These are phyloP conservation scores for Epirrhoe alternata DNA, from an alignment of 2,888 invertebrate species.

Conservation along the genomic window DNA sequence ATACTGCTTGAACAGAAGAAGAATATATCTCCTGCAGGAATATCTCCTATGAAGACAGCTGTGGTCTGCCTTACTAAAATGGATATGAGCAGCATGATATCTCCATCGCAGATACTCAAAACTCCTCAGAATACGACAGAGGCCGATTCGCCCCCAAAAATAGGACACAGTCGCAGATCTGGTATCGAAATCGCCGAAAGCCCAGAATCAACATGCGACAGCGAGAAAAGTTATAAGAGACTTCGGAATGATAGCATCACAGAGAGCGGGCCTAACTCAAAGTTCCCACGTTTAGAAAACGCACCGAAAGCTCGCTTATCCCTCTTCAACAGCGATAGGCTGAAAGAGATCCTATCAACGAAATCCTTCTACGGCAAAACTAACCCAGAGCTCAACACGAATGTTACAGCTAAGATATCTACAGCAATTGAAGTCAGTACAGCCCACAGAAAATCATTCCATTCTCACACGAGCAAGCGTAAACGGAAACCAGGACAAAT, in stretches of 20 bases:
- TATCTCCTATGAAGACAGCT: constrained; percentile 63
- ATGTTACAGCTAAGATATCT: constrained; percentile 63
- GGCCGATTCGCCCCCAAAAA: constrained; percentile 72
- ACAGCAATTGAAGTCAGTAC: constrained; percentile 66
- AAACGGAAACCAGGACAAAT: constrained; percentile 84
- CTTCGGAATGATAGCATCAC: constrained; percentile 68
- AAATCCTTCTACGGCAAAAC: constrained; percentile 85
- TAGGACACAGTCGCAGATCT: constrained; percentile 66
- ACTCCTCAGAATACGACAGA: constrained; percentile 75
- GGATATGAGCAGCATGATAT: constrained; percentile 65
- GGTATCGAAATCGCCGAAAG: constrained; percentile 72
- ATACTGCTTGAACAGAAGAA: constrained; percentile 71
- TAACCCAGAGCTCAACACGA: constrained; percentile 71
- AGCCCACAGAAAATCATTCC: constrained; percentile 56
- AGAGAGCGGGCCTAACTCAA: constrained; percentile 65
- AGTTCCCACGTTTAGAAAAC: constrained; percentile 69
- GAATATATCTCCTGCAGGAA: constrained; percentile 32
- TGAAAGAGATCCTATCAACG: constrained; percentile 80
- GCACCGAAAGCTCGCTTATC: constrained; percentile 77
- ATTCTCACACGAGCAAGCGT: constrained; percentile 60
- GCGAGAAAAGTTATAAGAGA: constrained; percentile 73
- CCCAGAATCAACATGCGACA: constrained; percentile 69
- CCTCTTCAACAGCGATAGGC: constrained; percentile 72
- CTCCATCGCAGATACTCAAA: constrained; percentile 74
- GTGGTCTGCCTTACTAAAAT: constrained; percentile 71